A percentile compares a stretch with the other conserved stretches of the same genome.
Conservation (phyloP, 2,113 vertebrate genomes). For the Falco punctatus region DNA sequence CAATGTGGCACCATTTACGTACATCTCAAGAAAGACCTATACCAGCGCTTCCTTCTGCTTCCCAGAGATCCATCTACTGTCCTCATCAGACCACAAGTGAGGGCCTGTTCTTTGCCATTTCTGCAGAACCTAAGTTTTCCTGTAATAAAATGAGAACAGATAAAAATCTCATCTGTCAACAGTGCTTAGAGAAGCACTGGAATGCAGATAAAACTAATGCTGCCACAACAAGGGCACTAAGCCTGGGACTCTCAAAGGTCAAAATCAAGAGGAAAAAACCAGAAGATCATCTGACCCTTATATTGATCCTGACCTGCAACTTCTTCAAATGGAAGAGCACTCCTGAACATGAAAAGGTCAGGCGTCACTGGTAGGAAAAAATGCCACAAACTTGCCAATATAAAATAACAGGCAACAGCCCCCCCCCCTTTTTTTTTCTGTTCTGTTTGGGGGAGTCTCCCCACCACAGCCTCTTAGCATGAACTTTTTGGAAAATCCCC, state of each 20-base stretch:
- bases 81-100: background rate
- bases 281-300: background rate
- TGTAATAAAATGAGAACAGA: background rate
- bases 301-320: background rate
- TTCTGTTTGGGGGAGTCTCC: background rate
- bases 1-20: rapidly evolving
- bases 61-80: background rate
- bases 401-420: background rate
- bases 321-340: background rate
- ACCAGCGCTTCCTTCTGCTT: background rate
- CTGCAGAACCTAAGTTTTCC: background rate
- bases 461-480: background rate
- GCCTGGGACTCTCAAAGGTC: background rate
- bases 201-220: background rate
- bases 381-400: background rate
- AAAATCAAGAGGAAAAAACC: background rate
- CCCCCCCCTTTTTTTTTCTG: background rate
- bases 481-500: background rate
- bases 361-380: background rate
- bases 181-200: background rate
- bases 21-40: background rate
- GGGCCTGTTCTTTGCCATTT: background rate
- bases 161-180: background rate
- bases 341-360: background rate
- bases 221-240: too few relatives aligned